Evolutionary conservation across 1,140 invertebrate species (phyloP).

Genomic region (Drosophila pandora): DNA sequence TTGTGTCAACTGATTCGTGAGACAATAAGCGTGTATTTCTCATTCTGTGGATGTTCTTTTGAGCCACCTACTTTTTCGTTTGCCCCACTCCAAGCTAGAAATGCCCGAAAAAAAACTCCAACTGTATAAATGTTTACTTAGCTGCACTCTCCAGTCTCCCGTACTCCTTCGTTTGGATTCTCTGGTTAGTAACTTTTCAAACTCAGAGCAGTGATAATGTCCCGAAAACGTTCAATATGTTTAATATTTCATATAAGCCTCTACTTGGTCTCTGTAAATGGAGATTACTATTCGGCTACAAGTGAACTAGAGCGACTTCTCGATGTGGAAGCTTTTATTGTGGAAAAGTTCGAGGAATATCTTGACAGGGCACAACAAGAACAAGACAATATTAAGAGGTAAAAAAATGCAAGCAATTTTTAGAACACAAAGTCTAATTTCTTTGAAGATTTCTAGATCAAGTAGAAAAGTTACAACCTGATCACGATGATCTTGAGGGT

Average conservation of each 20-base stretch:
- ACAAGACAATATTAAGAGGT: slow-evolving; percentile 44
- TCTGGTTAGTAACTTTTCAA: slow-evolving; percentile 29
- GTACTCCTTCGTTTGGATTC: not conserved
- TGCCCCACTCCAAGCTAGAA: slow-evolving; percentile 3
- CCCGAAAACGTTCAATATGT: not conserved
- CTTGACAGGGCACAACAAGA: slow-evolving; percentile 28
- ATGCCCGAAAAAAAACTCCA: slow-evolving; percentile 12
- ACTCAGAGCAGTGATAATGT: slow-evolving; percentile 44
- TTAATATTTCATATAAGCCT: not conserved
- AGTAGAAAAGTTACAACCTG: slow-evolving; percentile 29
- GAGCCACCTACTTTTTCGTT: slow-evolving; percentile 14
- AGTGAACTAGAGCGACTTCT: slow-evolving; percentile 32
- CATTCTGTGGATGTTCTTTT: not conserved
- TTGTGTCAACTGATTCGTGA: not conserved
- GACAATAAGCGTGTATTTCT: not conserved
- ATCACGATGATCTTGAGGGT: slow-evolving; percentile 7
- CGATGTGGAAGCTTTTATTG: slow-evolving; percentile 33
- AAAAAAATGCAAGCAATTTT: not conserved
- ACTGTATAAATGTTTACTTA: slow-evolving; percentile 58
- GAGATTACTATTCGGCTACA: slow-evolving; percentile 47
- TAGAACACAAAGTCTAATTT: not conserved
- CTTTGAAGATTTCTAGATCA: slow-evolving; percentile 38
- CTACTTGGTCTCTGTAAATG: not conserved
- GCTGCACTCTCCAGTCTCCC: slow-evolving; percentile 1
- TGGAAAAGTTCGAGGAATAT: slow-evolving; percentile 49